These are phyloP conservation scores for Podarcis raffonei DNA, from an alignment of 2,113 vertebrate species.

Conservation along the genomic window DNA sequence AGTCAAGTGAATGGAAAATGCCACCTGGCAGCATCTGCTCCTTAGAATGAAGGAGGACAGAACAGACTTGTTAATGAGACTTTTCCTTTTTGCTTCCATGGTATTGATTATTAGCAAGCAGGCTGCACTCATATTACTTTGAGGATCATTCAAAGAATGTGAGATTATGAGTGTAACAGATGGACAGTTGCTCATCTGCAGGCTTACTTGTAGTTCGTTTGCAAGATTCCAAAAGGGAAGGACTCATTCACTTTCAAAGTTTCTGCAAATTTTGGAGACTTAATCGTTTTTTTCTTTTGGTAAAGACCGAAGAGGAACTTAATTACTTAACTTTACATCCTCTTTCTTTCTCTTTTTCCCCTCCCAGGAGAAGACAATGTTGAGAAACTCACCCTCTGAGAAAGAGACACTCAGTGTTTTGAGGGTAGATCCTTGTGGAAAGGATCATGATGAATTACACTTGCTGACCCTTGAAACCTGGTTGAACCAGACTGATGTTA, in stretches of 20 bases:
- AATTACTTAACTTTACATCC: background rate
- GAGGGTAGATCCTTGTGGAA: constrained; percentile 45
- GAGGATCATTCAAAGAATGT: background rate
- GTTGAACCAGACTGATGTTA: constrained; percentile 41
- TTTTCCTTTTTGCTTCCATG: background rate
- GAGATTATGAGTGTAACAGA: background rate
- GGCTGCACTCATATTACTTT: background rate
- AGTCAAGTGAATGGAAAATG: too few relatives aligned
- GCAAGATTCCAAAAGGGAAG: background rate
- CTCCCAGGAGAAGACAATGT: background rate
- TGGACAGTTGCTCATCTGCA: background rate
- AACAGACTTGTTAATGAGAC: background rate
- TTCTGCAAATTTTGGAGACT: background rate
- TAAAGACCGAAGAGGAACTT: background rate
- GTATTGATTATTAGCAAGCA: background rate
- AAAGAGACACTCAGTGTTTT: constrained; percentile 53
- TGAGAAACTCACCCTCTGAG: constrained; percentile 48
- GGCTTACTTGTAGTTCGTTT: background rate
- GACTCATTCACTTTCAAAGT: too few relatives aligned
- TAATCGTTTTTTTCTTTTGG: background rate
- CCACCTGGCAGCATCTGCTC: background rate
- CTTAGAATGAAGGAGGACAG: background rate
- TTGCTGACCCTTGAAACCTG: constrained; percentile 53
- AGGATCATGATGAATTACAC: constrained; percentile 51
- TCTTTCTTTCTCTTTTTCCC: background rate